Percentiles rank a stretch among this genome's conserved stretches.
Conservation (phyloP, 2,797 vertebrate genomes). For the Octomys mimax region DNA sequence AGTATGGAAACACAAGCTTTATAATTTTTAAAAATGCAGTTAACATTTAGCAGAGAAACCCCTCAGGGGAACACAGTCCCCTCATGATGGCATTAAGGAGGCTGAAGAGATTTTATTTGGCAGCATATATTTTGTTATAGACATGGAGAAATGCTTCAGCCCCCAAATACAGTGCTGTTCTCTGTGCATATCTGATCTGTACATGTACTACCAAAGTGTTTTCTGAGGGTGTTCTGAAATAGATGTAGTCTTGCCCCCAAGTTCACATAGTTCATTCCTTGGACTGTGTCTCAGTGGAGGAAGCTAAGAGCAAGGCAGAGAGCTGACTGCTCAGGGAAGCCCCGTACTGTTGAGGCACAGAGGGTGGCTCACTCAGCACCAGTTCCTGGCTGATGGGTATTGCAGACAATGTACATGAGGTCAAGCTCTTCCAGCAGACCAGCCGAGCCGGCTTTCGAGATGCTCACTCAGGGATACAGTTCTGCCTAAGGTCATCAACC, state of each 20-base stretch:
- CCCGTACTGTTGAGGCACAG: background rate
- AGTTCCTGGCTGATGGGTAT: background rate
- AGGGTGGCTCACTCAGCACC: background rate
- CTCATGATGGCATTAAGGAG: background rate
- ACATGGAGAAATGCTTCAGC: constrained; percentile 13
- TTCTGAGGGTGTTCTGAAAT: background rate
- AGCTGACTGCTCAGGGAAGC: background rate
- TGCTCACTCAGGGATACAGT: background rate
- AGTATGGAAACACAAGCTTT: constrained; percentile 17
- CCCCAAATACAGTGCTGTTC: background rate
- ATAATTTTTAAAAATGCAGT: background rate
- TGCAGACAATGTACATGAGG: background rate
- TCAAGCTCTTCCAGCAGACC: background rate
- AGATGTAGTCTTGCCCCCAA: background rate
- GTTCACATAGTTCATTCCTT: background rate
- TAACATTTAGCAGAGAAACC: background rate
- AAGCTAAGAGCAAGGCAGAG: background rate
- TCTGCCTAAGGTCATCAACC: background rate
- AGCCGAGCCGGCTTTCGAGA: background rate
- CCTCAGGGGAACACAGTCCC: background rate
- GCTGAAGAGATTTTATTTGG: background rate
- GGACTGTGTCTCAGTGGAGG: background rate
- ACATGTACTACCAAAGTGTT: background rate
- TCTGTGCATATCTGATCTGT: background rate
- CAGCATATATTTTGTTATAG: background rate